Evolutionary conservation across 2,797 vertebrate genomes (phyloP).

Genomic region (Sebastes minor): DNA sequence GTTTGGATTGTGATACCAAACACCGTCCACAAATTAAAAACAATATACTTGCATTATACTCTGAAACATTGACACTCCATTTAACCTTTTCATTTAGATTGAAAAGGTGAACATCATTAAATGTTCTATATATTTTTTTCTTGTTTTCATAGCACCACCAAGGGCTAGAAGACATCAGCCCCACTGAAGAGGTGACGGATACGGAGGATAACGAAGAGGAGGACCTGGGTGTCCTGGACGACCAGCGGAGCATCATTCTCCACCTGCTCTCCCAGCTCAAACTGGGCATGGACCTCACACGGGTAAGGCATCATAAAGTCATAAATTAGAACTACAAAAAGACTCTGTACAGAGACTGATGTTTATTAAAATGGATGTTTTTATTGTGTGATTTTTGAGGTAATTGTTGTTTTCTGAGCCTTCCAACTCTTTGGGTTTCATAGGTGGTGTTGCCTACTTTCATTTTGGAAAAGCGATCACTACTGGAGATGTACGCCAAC

Average conservation of each 20-base stretch:
- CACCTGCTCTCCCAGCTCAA: slow-evolving; percentile 98
- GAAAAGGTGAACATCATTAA: background rate
- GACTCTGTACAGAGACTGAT: background rate
- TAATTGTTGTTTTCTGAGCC: background rate
- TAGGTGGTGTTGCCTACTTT: slow-evolving; percentile 96
- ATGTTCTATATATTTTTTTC: fast-evolving
- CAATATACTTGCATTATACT: background rate
- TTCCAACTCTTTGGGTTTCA: background rate
- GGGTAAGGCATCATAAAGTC: slow-evolving; percentile 77
- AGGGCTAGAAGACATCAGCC: slow-evolving; percentile 85
- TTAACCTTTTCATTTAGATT: background rate
- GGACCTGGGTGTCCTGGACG: slow-evolving; percentile 92
- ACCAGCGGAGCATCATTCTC: slow-evolving; percentile 94
- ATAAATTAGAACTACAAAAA: background rate
- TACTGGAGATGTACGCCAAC: slow-evolving; percentile 98
- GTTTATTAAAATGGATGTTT: background rate
- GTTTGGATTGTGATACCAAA: background rate
- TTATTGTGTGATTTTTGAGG: background rate
- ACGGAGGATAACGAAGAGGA: slow-evolving; percentile 92
- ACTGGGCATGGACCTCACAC: slow-evolving; percentile 96
- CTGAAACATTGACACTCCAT: background rate
- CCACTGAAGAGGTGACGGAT: slow-evolving; percentile 90
- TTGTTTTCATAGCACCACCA: slow-evolving; percentile 63
- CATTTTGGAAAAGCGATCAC: slow-evolving; percentile 94
- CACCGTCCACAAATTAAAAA: background rate